Conservation (phyloP, 1,140 invertebrate genomes). For the Patella vulgata region DNA sequence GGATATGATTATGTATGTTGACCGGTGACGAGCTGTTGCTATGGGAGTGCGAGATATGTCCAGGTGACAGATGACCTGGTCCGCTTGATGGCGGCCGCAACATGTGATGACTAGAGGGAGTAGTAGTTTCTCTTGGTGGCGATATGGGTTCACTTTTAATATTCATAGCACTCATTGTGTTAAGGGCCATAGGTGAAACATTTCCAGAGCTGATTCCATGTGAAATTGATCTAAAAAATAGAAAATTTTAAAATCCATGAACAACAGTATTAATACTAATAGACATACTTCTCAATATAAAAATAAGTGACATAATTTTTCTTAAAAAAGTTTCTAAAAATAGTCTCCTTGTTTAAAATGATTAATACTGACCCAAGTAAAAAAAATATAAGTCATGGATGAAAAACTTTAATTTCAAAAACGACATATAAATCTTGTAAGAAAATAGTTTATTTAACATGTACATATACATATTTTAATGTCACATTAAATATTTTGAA, state of each 20-base stretch:
- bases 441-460: too few relatives aligned
- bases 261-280: background rate
- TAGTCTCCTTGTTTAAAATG: too few relatives aligned
- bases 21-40: conserved; percentile 43
- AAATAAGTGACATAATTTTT: background rate
- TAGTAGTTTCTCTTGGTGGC: conserved; percentile 78
- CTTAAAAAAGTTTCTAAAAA: background rate
- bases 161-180: conserved; percentile 86
- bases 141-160: conserved; percentile 96
- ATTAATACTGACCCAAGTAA: too few relatives aligned
- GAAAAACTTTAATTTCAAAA: too few relatives aligned
- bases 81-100: conserved; percentile 30
- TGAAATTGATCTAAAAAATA: conserved; percentile 27
- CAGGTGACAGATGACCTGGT: conserved; percentile 35
- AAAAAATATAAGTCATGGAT: too few relatives aligned
- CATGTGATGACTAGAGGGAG: conserved; percentile 51
- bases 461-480: too few relatives aligned
- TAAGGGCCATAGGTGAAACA: conserved; percentile 74
- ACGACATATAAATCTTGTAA: too few relatives aligned
- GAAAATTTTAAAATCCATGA: background rate
- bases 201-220: conserved; percentile 34
- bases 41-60: conserved; percentile 39
- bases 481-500: too few relatives aligned
- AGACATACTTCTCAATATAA: background rate
- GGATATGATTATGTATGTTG: conserved; percentile 23